Base-by-base conservation (phyloP, 2,113 vertebrate species). In the Erpornis zantholeuca region DNA sequence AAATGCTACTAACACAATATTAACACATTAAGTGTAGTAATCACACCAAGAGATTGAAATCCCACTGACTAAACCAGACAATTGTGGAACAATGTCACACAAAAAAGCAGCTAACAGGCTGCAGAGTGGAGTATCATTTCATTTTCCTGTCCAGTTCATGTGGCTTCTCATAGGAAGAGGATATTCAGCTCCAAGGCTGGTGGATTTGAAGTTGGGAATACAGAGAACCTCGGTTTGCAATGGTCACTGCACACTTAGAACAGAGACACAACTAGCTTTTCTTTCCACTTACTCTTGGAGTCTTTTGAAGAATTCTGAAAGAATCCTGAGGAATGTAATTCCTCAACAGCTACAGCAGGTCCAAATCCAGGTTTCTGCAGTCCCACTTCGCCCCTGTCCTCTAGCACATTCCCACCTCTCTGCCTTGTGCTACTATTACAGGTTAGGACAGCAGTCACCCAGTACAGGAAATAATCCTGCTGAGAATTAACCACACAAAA, bases 341-440 rank as follows among this genome's bases (percentile, higher is more conserved):
- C 40, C 28, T 70, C 66, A 63, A 22, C 16, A 86, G 35, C 49
- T 56, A 33, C 5, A 64, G 28, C 70, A 85, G 15, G 9, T 69
- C 59, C 54, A 93, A 75, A 53, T 53, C 25, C 38, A 66, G 21
- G 24, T 7, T 90, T 73, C 53, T 69, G 13, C 57, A 71, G 27
- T 28, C 47, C 47, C 11, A 16, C n/a, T 79, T 36, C 28, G 45
- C 10, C 12, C 50, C 59, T 21, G 10, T 24, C 29, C 22, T 29
- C 35, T 17, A 56, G 38, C 27, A 44, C 35, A 31, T 38, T 56
- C 65, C 42, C 31, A 76, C 27, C n/a, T 53, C 60, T 90, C 70
- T 53, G 38, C 33, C 44, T 50, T 0, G 0, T 47, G 22, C 44
- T 44, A 11, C n/a, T 15, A 4, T n/a, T 35, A 44, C 0, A 0